phyloP scores from a whole-genome alignment of 2,888 invertebrate genomes.

The Tipula unca region DNA sequence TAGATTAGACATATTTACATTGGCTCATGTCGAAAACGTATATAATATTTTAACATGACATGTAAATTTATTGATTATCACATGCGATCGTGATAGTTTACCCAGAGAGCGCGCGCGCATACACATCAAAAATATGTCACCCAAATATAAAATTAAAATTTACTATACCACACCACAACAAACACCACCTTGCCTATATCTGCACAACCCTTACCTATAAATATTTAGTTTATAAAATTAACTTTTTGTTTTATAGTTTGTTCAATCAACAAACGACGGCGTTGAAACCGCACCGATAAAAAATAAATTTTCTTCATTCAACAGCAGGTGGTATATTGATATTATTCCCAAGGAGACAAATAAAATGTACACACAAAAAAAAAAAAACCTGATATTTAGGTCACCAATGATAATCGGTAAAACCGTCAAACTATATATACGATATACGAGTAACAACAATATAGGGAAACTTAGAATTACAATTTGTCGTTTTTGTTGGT shows the following conservation, averaged over 20 bases:
- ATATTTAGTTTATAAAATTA: background rate
- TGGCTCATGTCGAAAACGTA: background rate
- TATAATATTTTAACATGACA: too few relatives aligned
- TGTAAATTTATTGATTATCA: background rate
- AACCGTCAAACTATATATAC: background rate
- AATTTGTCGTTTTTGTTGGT: background rate
- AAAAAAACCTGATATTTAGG: background rate
- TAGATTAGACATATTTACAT: background rate
- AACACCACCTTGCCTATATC: background rate
- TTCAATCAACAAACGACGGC: background rate
- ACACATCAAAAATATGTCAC: background rate
- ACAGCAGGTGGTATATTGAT: slow-evolving; percentile 14
- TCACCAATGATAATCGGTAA: slow-evolving; percentile 4
- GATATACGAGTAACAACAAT: background rate
- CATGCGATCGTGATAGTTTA: background rate
- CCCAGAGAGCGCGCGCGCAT: too few relatives aligned
- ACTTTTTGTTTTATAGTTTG: background rate
- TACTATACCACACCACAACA: too few relatives aligned
- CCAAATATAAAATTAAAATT: background rate
- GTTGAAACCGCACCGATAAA: background rate
- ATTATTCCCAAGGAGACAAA: background rate
- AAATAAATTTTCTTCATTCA: background rate
- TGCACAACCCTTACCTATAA: background rate
- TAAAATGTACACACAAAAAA: background rate
- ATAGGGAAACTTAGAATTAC: slow-evolving; percentile 8